Base-by-base conservation (phyloP, 2,888 invertebrate species). In the Idaea biselata region DNA sequence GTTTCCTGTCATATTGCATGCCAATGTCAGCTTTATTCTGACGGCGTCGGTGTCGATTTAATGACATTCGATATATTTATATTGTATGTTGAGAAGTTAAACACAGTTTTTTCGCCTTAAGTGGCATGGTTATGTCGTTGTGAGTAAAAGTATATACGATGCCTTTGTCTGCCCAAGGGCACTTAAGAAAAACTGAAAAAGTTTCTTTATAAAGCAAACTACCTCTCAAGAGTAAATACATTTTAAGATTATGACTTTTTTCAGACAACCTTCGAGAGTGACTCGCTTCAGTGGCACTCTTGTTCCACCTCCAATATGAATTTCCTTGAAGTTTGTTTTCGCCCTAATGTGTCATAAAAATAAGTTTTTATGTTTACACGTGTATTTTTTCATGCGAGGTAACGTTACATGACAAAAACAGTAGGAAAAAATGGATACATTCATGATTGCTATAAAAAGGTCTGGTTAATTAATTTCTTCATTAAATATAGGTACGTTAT, bases 101-200 rank as follows among this genome's bases (percentile, higher is more conserved):
- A n/a, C n/a, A n/a, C n/a, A n/a, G n/a, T n/a, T n/a, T n/a, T n/a
- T n/a, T n/a, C n/a, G n/a, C n/a, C 44, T 11, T 33, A 33, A 33
- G 33, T 25, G 1, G 25, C 25, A 5, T 25, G 5, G 25, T 25
- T 25, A 25, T 25, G 33, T 11, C 44, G 44, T 44, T 44, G 14
- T 44, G 3, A 44, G 44, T 44, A 44, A 44, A 44, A 44, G 11
- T 44, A 44, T 44, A 44, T 44, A 25, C 25, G 25, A 25, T 3
- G 25, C 53, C 53, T 8, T 55, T 55, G 55, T 16, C 55, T 18
- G 4, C 77, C 74, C 72, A 78, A 79, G 75, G 75, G 75, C 73
- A 77, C 78, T 80, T 79, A 67, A 73, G 71, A 72, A 73, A 69
- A 77, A 77, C 75, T 76, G 75, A 73, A 74, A 79, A 79, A 77